Conservation (phyloP, 2,888 invertebrate species). For the Fissipunctia ypsillon region DNA sequence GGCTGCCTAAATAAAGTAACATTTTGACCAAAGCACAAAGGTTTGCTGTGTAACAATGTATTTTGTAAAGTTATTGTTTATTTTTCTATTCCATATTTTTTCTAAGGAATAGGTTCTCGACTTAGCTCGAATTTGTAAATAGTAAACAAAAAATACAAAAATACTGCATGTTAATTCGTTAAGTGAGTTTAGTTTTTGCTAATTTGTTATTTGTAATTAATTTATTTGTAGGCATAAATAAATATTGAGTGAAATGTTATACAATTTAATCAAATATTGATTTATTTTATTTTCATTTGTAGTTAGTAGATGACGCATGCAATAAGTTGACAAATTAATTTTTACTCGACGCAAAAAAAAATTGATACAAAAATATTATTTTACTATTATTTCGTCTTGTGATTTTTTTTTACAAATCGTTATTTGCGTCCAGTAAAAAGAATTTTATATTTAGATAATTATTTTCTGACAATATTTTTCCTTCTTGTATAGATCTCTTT, state of each 20-base stretch:
- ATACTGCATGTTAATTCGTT: constrained; percentile 64
- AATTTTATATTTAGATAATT: constrained; percentile 1
- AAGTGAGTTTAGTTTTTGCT: constrained; percentile 45
- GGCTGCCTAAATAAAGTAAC: constrained; percentile 47
- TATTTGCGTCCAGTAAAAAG: constrained; percentile 63
- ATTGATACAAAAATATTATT: too few species aligned
- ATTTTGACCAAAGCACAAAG: constrained; percentile 74
- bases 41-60: constrained; percentile 35
- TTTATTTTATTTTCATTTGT: constrained; percentile 25
- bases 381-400: not conserved
- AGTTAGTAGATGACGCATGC: constrained; percentile 39
- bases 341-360: constrained; percentile 60
- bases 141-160: constrained; percentile 67
- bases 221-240: constrained; percentile 33
- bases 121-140: constrained; percentile 62
- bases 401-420: constrained; percentile 15
- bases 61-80: constrained; percentile 8
- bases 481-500: constrained; percentile 77
- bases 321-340: constrained; percentile 18
- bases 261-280: constrained; percentile 31
- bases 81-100: constrained; percentile 22
- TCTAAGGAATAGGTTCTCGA: constrained; percentile 27
- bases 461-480: constrained; percentile 56
- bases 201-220: constrained; percentile 47
- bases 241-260: constrained; percentile 46